A percentile compares a stretch with the other conserved stretches of the same genome.
These are phyloP conservation scores for Aramus guarauna DNA, from an alignment of 2,113 vertebrate species.

Conservation along the genomic window DNA sequence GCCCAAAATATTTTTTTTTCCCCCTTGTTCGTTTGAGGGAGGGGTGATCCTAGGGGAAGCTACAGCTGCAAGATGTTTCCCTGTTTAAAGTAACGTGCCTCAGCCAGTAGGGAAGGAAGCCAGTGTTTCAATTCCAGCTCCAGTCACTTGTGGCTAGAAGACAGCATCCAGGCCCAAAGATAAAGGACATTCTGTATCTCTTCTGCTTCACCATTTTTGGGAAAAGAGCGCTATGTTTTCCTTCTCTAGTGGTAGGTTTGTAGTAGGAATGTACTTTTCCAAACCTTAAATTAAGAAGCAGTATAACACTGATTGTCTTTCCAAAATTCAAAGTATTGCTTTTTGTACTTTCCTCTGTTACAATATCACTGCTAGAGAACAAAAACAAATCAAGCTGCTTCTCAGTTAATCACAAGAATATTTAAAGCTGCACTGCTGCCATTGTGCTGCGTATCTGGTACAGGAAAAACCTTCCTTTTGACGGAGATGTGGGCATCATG, in stretches of 20 bases:
- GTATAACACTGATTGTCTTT: not conserved
- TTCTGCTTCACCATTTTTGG: conserved; percentile 27
- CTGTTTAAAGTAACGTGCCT: not conserved
- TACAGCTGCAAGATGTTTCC: not conserved
- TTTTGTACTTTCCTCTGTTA: not conserved
- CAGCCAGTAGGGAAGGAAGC: not conserved
- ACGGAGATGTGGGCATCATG: not conserved
- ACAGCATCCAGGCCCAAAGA: not conserved
- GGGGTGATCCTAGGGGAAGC: not conserved
- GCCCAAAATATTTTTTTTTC: not conserved
- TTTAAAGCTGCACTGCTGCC: not conserved
- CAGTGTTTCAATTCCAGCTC: not conserved
- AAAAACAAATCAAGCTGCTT: not conserved
- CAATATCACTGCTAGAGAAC: not conserved
- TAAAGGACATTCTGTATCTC: conserved; percentile 12
- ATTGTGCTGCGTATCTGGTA: fast-evolving
- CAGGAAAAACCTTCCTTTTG: not conserved
- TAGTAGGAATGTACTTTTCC: not conserved
- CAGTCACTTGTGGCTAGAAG: not conserved
- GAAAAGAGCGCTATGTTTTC: not conserved
- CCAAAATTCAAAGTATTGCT: not conserved
- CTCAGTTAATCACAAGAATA: not conserved
- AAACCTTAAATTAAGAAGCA: not conserved
- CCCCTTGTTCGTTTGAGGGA: not conserved
- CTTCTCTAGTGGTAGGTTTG: not conserved